Evolutionary conservation across 2,113 vertebrate species (phyloP), one percentile per base, ranked within the genome.

Genomic region (Gymnorhina tibicen): DNA sequence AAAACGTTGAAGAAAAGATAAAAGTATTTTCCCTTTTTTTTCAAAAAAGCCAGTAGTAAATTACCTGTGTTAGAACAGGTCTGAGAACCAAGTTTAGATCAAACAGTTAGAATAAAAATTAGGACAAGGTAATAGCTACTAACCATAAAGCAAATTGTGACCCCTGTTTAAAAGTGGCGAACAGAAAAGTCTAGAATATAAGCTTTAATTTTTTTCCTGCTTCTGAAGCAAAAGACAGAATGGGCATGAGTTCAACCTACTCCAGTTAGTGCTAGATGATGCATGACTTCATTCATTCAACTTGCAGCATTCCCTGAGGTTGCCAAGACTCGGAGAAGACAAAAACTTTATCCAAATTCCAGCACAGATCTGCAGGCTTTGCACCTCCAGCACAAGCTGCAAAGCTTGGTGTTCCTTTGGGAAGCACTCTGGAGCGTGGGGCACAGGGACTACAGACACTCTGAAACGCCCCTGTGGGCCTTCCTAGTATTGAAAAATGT

Each of bases 261-360:
- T 91, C 67, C 63, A 90, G 88, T 50, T 56, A 60, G 33, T 79
- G 37, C 58, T 69, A 62, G 67, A 88, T 90, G 75, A 86, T 21
- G 50, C 70, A 93, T 94, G 53, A 85, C 70, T 93, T 85, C 49
- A 88, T 89, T 86, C 89, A 94, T 85, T 82, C 79, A 86, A 60
- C n/a, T 37, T 64, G 44, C 13, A 94, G 74, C 82, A 73, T 53
- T 69, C 59, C 41, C 70, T 66, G 75, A 83, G 63, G 41, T 66
- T 94, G 88, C 70, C 85, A 93, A 90, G 59, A 50, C 62, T 83
- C 13, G 3, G 32, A 86, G 67, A 53, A 93, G 50, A 77, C 63
- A 83, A 83, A 85, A 93, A 42, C 46, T 82, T 28, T 26, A 52
- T 87, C 63, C 50, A 74, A 49, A 87, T 74, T 89, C 50, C 84